Base-by-base conservation (phyloP, 2,113 vertebrate species). In the Ceyx cyanopectus region DNA sequence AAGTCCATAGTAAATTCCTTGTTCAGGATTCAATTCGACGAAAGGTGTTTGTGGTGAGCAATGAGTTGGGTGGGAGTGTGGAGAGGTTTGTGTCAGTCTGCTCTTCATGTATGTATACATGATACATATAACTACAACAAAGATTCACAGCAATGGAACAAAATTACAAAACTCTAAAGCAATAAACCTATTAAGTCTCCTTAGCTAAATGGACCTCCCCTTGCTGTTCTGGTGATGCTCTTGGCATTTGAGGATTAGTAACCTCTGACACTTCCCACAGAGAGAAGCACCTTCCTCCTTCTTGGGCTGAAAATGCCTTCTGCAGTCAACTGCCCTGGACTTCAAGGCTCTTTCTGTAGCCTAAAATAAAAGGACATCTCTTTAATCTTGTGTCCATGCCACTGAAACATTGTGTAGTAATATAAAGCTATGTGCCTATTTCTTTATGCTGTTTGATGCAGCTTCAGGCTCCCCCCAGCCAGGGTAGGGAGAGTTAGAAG, bases 11-110 rank as follows among this genome's bases (percentile, higher is more conserved):
- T 32, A 40, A 87, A 85, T 41, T 79, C 41, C n/a, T 5, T 27
- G 0, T 24, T 94, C 10, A 1, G 37, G 16, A 21, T 66, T 83
- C 65, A 40, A 0, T 1, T 4, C 9, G n/a, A 16, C 43, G n/a
- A 54, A 34, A 70, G 20, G 26, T 68, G 73, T 54, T 74, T 63
- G 29, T 48, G 29, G 18, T 53, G 30, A 62, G 58, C 8, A 6
- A 3, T 41, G 61, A 53, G 26, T 43, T 7, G 12, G 30, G 10
- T 81, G 26, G 7, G 74, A 63, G 29, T 5, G 2, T 15, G 34
- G 29, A 75, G n/a, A 56, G n/a, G 9, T 22, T 45, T 37, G 9
- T 27, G 17, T 9, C 10, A 46, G 37, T 60, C 50, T 46, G 30
- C 19, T 65, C 13, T 1, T 37, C 37, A 37, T 37, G 37, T 37